Percentiles rank a stretch among this genome's conserved stretches.
phyloP scores from a whole-genome alignment of 2,797 vertebrate genomes.

The Enteromius afrohamiltoni region DNA sequence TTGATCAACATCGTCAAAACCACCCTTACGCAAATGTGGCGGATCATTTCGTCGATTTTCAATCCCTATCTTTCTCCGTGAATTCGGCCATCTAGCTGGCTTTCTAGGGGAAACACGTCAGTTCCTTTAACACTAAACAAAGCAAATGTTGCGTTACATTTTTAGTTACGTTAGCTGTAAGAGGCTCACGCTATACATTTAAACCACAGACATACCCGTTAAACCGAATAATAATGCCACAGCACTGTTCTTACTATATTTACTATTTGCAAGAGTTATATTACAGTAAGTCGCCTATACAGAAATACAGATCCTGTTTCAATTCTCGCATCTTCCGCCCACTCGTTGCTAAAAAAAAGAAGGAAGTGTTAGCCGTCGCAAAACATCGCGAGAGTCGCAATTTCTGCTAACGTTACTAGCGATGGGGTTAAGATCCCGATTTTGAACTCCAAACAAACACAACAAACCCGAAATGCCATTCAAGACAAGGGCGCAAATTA shows the following conservation, averaged over 20 bases:
- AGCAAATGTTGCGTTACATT: neutral
- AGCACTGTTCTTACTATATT: neutral
- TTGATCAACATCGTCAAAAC: neutral
- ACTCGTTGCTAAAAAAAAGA: neutral
- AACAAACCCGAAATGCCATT: neutral
- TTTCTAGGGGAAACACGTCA: neutral
- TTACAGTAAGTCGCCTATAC: neutral
- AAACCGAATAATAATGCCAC: neutral
- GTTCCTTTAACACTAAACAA: conserved; percentile 8
- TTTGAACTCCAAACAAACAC: neutral
- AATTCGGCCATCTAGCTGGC: neutral
- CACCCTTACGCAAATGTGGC: neutral
- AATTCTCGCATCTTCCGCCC: neutral
- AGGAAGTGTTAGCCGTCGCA: neutral
- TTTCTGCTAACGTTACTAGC: neutral
- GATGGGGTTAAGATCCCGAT: neutral
- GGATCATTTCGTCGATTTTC: neutral
- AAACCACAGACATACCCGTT: neutral
- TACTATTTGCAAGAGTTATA: neutral
- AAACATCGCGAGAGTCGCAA: neutral
- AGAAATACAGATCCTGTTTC: neutral
- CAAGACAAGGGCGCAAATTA: neutral
- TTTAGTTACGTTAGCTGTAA: too few relatives aligned
- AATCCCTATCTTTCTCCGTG: neutral
- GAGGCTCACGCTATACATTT: neutral